These are phyloP conservation scores for Stenolophus ochropezus DNA, from an alignment of 2,888 invertebrate species.

Conservation along the genomic window DNA sequence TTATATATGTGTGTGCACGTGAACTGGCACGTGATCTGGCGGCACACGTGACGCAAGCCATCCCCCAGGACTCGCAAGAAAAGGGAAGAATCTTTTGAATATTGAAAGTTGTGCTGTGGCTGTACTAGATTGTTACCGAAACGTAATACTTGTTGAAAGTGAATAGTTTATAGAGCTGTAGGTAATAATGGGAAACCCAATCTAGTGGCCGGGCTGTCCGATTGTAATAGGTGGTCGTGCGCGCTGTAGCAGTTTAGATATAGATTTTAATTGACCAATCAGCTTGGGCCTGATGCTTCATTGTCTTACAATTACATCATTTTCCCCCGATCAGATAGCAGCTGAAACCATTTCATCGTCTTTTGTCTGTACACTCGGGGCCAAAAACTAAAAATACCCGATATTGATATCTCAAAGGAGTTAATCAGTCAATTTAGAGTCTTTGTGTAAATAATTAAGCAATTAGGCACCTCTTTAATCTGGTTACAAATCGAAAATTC, in stretches of 20 bases:
- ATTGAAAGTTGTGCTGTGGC: too few relatives aligned
- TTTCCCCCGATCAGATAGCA: neutral
- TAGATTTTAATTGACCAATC: constrained; percentile 21
- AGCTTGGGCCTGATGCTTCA: neutral
- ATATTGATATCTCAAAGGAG: neutral
- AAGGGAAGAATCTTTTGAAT: neutral
- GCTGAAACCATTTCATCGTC: neutral
- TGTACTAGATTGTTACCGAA: too few relatives aligned
- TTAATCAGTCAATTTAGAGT: neutral
- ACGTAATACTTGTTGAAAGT: neutral
- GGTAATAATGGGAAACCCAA: neutral
- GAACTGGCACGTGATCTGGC: neutral
- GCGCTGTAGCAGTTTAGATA: neutral
- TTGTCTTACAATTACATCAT: neutral
- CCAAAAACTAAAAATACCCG: neutral
- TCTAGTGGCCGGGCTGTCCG: neutral
- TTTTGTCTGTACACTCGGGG: neutral
- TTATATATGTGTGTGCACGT: neutral
- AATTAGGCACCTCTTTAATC: constrained; percentile 17
- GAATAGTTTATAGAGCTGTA: neutral
- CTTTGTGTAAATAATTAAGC: constrained; percentile 15
- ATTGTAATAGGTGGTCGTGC: neutral
- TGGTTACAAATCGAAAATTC: neutral
- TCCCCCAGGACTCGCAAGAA: neutral
- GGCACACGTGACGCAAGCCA: neutral